Evolutionary conservation across 2,113 vertebrate genomes (phyloP).

Genomic region (Herpetotheres cachinnans): DNA sequence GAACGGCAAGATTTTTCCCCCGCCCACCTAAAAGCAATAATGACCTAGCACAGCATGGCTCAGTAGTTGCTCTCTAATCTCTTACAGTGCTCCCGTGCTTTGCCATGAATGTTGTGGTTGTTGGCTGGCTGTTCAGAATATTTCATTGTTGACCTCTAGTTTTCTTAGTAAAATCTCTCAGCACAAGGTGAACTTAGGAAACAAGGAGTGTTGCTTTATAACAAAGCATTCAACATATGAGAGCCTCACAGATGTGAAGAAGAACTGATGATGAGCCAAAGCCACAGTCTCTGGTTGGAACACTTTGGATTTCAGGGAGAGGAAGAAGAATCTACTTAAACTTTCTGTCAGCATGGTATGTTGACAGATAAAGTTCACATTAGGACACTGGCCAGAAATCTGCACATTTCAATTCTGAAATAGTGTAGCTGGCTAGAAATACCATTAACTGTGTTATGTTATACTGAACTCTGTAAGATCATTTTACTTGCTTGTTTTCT

Average conservation of each 20-base stretch:
- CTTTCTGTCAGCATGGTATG: background rate
- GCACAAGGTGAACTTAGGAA: background rate
- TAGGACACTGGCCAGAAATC: background rate
- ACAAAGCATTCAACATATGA: background rate
- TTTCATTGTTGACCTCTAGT: background rate
- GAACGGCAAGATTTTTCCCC: background rate
- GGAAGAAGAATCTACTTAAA: background rate
- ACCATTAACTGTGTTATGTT: background rate
- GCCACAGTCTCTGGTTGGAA: background rate
- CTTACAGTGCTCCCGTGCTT: background rate
- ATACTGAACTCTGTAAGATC: background rate
- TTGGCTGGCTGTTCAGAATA: background rate
- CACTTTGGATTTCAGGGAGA: background rate
- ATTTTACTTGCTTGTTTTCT: background rate
- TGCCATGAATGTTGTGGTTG: slow-evolving; percentile 13
- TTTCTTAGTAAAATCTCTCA: slow-evolving; percentile 3
- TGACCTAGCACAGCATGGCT: background rate
- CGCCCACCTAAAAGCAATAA: background rate
- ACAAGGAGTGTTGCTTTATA: background rate
- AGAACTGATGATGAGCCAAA: background rate
- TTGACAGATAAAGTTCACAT: slow-evolving; percentile 9
- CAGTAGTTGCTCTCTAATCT: background rate
- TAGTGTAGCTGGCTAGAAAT: background rate
- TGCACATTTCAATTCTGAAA: background rate
- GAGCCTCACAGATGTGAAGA: background rate